These are phyloP conservation scores for Brachypalpus laphriformis DNA, from an alignment of 2,888 invertebrate genomes.

Conservation along the genomic window DNA sequence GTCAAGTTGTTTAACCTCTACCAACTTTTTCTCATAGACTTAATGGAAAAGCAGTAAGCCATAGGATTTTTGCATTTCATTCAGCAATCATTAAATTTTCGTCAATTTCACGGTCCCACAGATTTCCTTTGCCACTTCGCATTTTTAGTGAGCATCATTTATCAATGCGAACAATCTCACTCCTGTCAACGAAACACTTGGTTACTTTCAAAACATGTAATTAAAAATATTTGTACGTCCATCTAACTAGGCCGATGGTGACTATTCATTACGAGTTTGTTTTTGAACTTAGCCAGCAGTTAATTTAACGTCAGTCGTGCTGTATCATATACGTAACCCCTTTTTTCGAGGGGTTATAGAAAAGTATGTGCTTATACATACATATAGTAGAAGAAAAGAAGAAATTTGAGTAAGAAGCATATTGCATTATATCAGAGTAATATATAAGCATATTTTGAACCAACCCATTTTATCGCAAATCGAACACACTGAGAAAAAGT, in stretches of 20 bases:
- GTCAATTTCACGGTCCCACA: constrained; percentile 35
- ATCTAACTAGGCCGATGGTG: not conserved
- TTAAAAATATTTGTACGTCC: constrained; percentile 5
- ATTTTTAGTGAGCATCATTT: constrained; percentile 31
- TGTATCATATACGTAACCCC: not conserved
- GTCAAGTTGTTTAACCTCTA: no score
- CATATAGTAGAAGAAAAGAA: not conserved
- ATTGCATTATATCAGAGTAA: no score
- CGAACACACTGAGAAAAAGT: no score
- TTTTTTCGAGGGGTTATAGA: not conserved
- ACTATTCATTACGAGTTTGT: not conserved
- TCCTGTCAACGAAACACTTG: constrained; percentile 35
- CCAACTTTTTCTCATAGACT: not conserved
- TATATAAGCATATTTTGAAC: no score
- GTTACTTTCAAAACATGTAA: constrained; percentile 32
- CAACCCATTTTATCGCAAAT: no score
- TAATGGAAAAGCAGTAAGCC: not conserved
- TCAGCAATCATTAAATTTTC: constrained; percentile 41
- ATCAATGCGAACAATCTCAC: constrained; percentile 39
- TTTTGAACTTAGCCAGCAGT: not conserved
- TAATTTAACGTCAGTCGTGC: not conserved
- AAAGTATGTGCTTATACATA: not conserved
- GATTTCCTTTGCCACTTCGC: constrained; percentile 21
- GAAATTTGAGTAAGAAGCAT: not conserved
- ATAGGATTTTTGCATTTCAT: constrained; percentile 44